phyloP scores from a whole-genome alignment of 2,888 invertebrate genomes.

The Drymonia ruficornis region DNA sequence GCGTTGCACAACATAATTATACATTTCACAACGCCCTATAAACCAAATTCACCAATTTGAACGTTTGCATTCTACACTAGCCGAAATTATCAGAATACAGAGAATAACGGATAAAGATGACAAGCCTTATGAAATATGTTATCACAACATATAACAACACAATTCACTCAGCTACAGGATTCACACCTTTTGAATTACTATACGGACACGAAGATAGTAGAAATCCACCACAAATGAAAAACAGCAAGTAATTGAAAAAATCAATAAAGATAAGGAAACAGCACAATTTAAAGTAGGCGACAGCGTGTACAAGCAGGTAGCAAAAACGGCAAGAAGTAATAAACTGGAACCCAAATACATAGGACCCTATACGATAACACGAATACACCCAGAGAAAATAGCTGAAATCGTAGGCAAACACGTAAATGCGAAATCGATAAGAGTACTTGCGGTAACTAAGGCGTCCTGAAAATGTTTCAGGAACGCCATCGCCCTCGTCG shows the following conservation, averaged over 20 bases:
- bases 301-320: slow-evolving; percentile 34
- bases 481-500: too few species aligned
- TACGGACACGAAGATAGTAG: slow-evolving; percentile 39
- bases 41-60: slow-evolving; percentile 33
- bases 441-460: too few species aligned
- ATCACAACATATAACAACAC: slow-evolving; percentile 41
- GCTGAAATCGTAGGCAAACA: slow-evolving; percentile 28
- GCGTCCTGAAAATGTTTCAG: too few species aligned
- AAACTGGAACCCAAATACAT: slow-evolving; percentile 27
- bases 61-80: slow-evolving; percentile 27
- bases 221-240: slow-evolving; percentile 35
- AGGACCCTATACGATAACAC: slow-evolving; percentile 35
- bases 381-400: slow-evolving; percentile 36
- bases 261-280: slow-evolving; percentile 22
- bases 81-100: slow-evolving; percentile 30
- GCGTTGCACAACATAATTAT: background rate
- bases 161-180: slow-evolving; percentile 39
- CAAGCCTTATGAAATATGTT: slow-evolving; percentile 34
- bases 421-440: too few species aligned
- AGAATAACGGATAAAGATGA: slow-evolving; percentile 33
- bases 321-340: slow-evolving; percentile 35
- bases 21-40: slow-evolving; percentile 6
- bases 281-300: slow-evolving; percentile 35
- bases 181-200: slow-evolving; percentile 37
- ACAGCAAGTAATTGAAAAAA: slow-evolving; percentile 21